Evolutionary conservation across 2,797 vertebrate species (phyloP), one percentile per base, ranked within the genome.

Genomic region (Aselliscus stoliczkanus): DNA sequence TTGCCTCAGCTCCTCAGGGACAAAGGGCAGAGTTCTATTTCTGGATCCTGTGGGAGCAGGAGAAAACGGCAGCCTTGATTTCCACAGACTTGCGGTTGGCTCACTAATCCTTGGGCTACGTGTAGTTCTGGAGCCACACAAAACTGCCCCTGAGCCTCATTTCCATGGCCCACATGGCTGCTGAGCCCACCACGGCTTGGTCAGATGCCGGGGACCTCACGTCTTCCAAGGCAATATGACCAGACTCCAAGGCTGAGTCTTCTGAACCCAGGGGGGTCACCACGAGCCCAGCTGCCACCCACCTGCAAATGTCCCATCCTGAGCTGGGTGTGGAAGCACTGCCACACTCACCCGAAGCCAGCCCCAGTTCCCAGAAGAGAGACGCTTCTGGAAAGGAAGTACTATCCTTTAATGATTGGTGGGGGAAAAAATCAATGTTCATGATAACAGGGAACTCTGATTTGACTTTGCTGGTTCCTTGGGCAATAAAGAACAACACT

Each of bases 21-120:
- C 97, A 92, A 97, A 96, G 95, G 94, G 54, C 89, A 96, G 56
- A 17, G 39, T 47, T 79, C 96, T 97, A 96, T 96, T 95, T 96
- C 76, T 50, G 73, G 83, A 73, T 72, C 42, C 54, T 0, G 39
- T 34, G 82, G 85, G 97, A 90, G 73, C 73, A 10, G 34, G 72
- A 82, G 94, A 80, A 62, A 75, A 29, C 39, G 1, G 4, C 13
- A 5, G 6, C 44, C 95, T 96, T 80, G 80, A 86, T 77, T 64
- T 75, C 90, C 29, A 29, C 84, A 56, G 4, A 7, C 90, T 69
- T 58, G 67, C 0, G 77, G 95, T 31, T 3, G 6, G 73, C 77
- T 70, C 56, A 5, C 72, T 27, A 3, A 60, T 39, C 88, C 80
- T 25, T 8, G 18, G 85, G 29, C 69, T 23, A 14, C 0, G 0